Percentiles rank a stretch among this genome's conserved stretches.
Evolutionary conservation across 2,113 vertebrate genomes (phyloP).

Genomic region (Haemorhous mexicanus): DNA sequence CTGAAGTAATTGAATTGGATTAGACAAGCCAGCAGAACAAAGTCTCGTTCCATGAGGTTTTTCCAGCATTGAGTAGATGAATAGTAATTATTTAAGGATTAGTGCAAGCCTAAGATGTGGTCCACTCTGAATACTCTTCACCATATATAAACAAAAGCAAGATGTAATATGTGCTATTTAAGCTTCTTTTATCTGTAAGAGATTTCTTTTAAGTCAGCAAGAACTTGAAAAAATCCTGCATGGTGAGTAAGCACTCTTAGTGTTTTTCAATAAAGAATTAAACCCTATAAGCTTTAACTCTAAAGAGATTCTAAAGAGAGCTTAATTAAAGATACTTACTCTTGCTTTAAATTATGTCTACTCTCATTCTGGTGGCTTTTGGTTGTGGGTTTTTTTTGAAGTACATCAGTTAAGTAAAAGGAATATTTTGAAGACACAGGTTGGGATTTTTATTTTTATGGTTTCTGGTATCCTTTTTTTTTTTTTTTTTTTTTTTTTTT

Average conservation of each 20-base stretch:
- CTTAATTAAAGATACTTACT: conserved; percentile 65
- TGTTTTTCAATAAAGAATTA: conserved; percentile 72
- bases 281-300: conserved; percentile 51
- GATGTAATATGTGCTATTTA: conserved; percentile 70
- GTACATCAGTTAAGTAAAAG: background rate
- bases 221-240: conserved; percentile 62
- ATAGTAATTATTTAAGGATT: conserved; percentile 83
- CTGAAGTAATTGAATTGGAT: conserved; percentile 77
- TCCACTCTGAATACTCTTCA: conserved; percentile 75
- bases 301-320: conserved; percentile 33
- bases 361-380: background rate
- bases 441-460: background rate
- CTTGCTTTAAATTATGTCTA: conserved; percentile 43
- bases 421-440: background rate
- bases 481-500: background rate
- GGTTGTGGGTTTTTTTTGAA: background rate
- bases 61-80: conserved; percentile 66
- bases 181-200: conserved; percentile 77
- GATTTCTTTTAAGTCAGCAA: conserved; percentile 68
- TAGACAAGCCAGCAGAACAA: conserved; percentile 74
- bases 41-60: conserved; percentile 75
- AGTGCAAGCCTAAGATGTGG: conserved; percentile 68
- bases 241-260: conserved; percentile 58
- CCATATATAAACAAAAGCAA: conserved; percentile 75
- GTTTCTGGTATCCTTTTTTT: background rate